Base-by-base conservation (phyloP, 2,797 vertebrate genomes). In the Eulemur coronatus region DNA sequence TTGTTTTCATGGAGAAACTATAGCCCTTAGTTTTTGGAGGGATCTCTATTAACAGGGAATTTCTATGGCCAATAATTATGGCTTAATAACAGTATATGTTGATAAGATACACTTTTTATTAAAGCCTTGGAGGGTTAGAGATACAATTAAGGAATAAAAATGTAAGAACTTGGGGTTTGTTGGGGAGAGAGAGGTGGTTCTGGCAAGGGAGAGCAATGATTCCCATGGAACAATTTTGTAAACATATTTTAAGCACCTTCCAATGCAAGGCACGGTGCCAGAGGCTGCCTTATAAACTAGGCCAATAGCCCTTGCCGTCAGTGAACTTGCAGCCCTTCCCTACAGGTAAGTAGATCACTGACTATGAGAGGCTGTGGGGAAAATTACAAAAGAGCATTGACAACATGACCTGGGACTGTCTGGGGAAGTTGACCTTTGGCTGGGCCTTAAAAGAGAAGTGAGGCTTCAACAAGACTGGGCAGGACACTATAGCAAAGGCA, bases 391-490 rank as follows among this genome's bases (percentile, higher is more conserved):
- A 46, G 30, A 67, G 8, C 65, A 41, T 20, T 48, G 69, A 35
- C 73, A 38, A 1, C 48, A 28, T 33, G 8, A 48, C 17, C 94
- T 43, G 22, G 26, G 30, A 22, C 33, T n/a, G 17, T 59, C 59
- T 76, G 59, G 48, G 84, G 52, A 91, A 33, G 46, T 24, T 86
- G 84, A 75, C 55, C 79, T 96, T 95, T 70, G 95, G 8, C n/a
- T 50, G 61, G 33, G 3, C 35, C 57, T 35, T 43, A 30, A 59
- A 48, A 5, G 26, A 67, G 48, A 94, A 79, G 80, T 20, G n/a
- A 95, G 48, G 59, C 43, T 61, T 70, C 59, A 26, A 38, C 11
- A 52, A 33, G 50, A 26, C 12, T 57, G 22, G 57, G 46, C 46
- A 93, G 33, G 35, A 43, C 8, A 26, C 52, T 7, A 28, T 5